Percentiles rank a stretch among this genome's conserved stretches.
phyloP scores from a whole-genome alignment of 37 sponge, comb jelly and placozoan species.

The Hormiphora californensis region DNA sequence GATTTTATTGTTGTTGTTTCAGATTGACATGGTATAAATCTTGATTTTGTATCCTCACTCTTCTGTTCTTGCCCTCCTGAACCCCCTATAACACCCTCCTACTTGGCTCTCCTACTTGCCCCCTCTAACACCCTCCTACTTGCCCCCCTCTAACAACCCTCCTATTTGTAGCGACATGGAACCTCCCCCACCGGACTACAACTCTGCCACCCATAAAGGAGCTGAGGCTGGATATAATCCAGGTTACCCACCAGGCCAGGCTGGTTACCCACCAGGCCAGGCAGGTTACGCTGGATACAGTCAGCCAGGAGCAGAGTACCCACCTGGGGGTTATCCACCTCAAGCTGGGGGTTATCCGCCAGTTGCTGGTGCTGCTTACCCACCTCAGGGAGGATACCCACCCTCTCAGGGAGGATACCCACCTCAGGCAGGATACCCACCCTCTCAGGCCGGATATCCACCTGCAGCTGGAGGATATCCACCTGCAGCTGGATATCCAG shows the following conservation, averaged over 20 bases:
- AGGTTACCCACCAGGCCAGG: background rate
- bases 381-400: slow-evolving; percentile 35
- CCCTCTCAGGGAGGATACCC: background rate
- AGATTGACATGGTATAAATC: no score
- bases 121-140: no score
- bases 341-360: background rate
- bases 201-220: background rate
- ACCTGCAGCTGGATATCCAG: background rate
- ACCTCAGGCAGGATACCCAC: slow-evolving; percentile 7
- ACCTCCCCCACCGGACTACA: background rate
- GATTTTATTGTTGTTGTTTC: no score
- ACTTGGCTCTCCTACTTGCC: no score
- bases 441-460: background rate
- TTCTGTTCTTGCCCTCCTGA: no score
- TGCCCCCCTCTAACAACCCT: background rate
- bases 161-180: background rate
- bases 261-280: no score
- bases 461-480: background rate
- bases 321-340: slow-evolving; percentile 11
- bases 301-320: no score
- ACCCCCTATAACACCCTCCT: no score
- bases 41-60: no score
- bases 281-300: no score
- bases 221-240: background rate
- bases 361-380: slow-evolving; percentile 3